Conservation (phyloP, 2,797 vertebrate species). For the Trichosurus vulpecula region DNA sequence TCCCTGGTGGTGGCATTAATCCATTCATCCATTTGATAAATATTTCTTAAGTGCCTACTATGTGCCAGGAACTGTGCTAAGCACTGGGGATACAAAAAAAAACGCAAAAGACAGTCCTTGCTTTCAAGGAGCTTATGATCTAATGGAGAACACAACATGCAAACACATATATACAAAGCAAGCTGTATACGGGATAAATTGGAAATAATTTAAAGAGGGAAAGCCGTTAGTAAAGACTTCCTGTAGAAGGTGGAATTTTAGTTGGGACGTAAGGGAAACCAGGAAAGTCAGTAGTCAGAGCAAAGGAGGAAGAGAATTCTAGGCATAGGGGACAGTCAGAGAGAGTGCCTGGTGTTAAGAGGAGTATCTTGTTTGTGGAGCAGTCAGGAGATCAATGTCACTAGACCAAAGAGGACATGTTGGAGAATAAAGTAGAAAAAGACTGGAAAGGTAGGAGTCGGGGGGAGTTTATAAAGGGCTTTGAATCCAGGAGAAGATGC, state of each 20-base stretch:
- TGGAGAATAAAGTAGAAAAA: neutral
- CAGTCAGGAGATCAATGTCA: neutral
- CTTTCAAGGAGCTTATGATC: neutral
- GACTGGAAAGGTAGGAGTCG: neutral
- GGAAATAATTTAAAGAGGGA: neutral
- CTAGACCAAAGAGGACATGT: neutral
- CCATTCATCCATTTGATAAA: neutral
- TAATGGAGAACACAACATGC: neutral
- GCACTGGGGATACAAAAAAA: neutral
- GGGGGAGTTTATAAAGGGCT: neutral
- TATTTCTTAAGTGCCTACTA: neutral
- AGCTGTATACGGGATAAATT: neutral
- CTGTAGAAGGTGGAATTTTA: neutral
- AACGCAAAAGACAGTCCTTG: neutral
- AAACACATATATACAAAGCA: neutral
- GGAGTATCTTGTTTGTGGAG: neutral
- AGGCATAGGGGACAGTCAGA: neutral
- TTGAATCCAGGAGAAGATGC: slow-evolving; percentile 92
- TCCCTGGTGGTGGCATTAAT: slow-evolving; percentile 91
- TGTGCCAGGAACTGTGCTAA: neutral
- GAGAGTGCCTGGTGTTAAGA: neutral
- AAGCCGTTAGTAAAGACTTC: neutral
- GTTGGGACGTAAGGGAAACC: neutral
- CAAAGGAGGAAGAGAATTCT: neutral
- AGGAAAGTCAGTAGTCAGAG: neutral